These are phyloP conservation scores for Tiaroga cobitis DNA, from an alignment of 2,797 vertebrate genomes.

Conservation along the genomic window DNA sequence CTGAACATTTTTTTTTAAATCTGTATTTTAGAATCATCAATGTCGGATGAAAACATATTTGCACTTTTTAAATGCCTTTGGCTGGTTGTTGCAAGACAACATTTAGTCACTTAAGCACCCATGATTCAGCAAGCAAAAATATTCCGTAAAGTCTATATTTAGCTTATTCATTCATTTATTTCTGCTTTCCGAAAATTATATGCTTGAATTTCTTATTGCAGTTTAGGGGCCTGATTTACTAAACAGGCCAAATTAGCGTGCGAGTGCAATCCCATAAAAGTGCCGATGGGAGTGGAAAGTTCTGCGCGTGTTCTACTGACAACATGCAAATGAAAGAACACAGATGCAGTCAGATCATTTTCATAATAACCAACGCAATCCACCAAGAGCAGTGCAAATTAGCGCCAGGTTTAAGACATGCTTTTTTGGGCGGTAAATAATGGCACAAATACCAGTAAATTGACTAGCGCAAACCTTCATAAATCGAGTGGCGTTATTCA, in stretches of 20 bases:
- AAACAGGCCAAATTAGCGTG: no score
- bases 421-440: no score
- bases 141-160: background rate
- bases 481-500: background rate
- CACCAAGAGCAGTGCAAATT: no score
- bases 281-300: no score
- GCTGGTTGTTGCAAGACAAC: background rate
- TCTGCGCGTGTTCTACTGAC: no score
- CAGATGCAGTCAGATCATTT: no score
- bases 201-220: background rate
- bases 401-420: no score
- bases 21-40: background rate
- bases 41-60: background rate
- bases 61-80: constrained; percentile 3
- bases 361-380: no score
- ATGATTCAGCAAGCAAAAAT: background rate
- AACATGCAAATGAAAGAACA: no score
- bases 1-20: background rate
- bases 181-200: background rate
- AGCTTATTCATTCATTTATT: background rate
- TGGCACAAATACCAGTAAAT: no score
- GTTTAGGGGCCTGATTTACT: background rate
- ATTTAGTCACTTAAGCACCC: background rate
- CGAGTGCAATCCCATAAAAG: no score
- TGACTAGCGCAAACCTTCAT: background rate